Percentiles rank a stretch among this genome's conserved stretches.
Evolutionary conservation across 2,113 vertebrate genomes (phyloP).

Genomic region (Lanius ludovicianus): DNA sequence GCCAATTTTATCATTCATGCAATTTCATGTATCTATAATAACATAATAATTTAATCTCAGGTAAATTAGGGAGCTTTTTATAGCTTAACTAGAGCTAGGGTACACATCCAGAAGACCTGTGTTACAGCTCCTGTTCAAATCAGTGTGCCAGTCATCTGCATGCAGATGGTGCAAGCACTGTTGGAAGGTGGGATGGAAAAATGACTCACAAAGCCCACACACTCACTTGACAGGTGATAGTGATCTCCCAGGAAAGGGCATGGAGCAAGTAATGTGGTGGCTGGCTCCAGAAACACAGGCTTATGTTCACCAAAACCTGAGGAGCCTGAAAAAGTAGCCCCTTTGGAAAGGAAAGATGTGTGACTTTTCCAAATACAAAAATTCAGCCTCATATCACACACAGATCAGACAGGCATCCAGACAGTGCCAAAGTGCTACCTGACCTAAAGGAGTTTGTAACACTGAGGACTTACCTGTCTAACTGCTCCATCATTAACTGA

Average conservation of each 20-base stretch:
- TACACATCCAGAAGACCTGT: neutral
- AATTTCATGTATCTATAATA: neutral
- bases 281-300: neutral
- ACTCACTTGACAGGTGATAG: neutral
- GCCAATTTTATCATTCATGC: neutral
- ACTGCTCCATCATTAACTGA: neutral
- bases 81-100: neutral
- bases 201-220: accelerated
- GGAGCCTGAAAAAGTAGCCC: neutral
- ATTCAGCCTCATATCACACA: neutral
- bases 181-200: neutral
- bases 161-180: neutral
- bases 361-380: neutral
- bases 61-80: neutral
- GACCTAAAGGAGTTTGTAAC: neutral
- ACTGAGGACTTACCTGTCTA: neutral
- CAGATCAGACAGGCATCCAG: neutral
- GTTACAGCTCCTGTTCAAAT: neutral
- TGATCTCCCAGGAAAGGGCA: neutral
- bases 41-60: neutral
- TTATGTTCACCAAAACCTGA: neutral
- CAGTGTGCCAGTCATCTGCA: neutral
- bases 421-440: neutral
- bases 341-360: neutral
- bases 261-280: neutral